These are phyloP conservation scores for Panulirus ornatus DNA, from an alignment of 1,140 invertebrate species.

Conservation along the genomic window DNA sequence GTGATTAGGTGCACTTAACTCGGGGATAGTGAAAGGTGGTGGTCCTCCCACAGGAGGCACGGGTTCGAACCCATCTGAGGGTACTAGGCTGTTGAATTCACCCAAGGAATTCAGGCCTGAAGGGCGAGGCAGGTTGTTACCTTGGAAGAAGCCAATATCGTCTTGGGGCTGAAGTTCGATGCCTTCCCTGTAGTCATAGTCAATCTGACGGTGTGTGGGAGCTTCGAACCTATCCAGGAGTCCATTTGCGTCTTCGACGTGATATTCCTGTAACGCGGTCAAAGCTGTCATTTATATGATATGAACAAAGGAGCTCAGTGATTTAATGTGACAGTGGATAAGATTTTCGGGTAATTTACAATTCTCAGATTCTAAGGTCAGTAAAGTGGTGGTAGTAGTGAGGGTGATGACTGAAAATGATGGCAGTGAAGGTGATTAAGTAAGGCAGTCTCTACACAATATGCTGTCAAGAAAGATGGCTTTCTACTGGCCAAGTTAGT, in stretches of 20 bases:
- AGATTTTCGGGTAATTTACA: too few species aligned
- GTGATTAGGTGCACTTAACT: not conserved
- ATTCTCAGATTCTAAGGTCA: too few species aligned
- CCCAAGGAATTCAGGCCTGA: constrained; percentile 6
- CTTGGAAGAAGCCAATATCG: constrained; percentile 14
- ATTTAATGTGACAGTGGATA: too few species aligned
- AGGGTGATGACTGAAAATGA: too few species aligned
- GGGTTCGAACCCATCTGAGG: constrained; percentile 33
- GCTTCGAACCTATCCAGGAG: not conserved
- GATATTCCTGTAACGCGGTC: not conserved
- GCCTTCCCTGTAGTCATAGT: not conserved
- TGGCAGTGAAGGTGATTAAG: too few species aligned
- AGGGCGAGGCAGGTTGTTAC: constrained; percentile 43
- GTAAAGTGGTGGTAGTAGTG: too few species aligned
- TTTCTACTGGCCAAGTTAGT: too few species aligned
- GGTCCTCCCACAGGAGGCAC: constrained; percentile 15
- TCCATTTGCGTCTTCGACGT: not conserved
- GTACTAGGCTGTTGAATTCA: constrained; percentile 8
- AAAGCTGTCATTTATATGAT: too few species aligned
- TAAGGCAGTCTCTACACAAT: too few species aligned
- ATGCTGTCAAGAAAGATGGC: too few species aligned
- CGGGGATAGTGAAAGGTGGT: constrained; percentile 37
- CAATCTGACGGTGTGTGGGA: not conserved
- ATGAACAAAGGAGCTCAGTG: too few species aligned
- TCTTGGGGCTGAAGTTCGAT: not conserved